Percentiles rank a stretch among this genome's conserved stretches.
Conservation (phyloP, 1,140 invertebrate species). For the Chelonus insularis region DNA sequence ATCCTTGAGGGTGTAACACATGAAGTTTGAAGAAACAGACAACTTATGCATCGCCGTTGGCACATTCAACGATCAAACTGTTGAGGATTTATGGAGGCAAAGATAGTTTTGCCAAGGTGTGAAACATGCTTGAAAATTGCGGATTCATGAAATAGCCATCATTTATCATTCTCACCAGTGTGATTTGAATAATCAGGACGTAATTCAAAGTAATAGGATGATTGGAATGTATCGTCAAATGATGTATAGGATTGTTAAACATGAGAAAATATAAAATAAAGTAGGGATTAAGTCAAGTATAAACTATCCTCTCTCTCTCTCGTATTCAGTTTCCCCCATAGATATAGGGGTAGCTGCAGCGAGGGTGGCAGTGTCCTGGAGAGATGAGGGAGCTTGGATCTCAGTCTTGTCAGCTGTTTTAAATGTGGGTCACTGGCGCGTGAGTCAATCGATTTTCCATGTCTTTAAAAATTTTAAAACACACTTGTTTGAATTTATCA, state of each 20-base stretch:
- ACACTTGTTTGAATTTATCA: background rate
- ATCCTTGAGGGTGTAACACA: background rate
- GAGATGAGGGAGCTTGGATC: background rate
- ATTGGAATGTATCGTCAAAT: background rate
- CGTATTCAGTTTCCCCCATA: background rate
- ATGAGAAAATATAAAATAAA: too few species aligned
- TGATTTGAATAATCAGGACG: slow-evolving; percentile 13
- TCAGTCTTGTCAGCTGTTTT: slow-evolving; percentile 12
- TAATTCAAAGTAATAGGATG: slow-evolving; percentile 8
- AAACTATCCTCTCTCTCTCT: background rate
- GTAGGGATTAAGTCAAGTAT: background rate
- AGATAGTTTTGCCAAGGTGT: slow-evolving; percentile 1
- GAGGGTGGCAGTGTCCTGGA: slow-evolving; percentile 3
- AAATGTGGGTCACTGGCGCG: slow-evolving; percentile 6
- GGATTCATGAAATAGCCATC: background rate
- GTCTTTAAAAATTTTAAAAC: background rate
- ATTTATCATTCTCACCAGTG: slow-evolving; percentile 4
- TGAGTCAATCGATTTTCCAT: slow-evolving; percentile 6
- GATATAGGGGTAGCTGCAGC: slow-evolving; percentile 14
- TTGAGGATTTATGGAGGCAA: background rate
- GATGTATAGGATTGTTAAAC: too few species aligned
- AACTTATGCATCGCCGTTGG: background rate
- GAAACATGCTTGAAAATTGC: slow-evolving; percentile 10
- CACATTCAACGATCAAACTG: background rate
- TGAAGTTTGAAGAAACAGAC: background rate